Base-by-base conservation (phyloP, 1,140 invertebrate genomes). In the Marisa cornuarietis region DNA sequence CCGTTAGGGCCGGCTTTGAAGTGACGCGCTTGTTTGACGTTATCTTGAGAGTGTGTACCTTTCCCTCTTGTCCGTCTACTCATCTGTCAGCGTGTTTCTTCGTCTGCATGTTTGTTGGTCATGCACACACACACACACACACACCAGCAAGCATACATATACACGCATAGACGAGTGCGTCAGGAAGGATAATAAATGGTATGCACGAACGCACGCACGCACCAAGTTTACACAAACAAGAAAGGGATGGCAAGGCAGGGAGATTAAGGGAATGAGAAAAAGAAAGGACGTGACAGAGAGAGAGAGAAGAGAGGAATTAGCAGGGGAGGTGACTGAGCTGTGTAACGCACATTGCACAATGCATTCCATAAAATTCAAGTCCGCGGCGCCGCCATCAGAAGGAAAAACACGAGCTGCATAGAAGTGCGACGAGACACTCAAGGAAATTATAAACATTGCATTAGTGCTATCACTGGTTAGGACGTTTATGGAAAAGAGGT, bases 401-500 rank as follows among this genome's bases (percentile, higher is more conserved):
- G 20, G 6, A 22, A 72, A 24, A 72, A 22, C 20, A 26, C 22
- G 26, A 31, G 11, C 24, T 16, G 49, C 31, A 22, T 11, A 5
- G 13, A 31, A 22, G 16, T 11, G 49, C 14, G 49, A 14, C 31
- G 71, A 72, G 42, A 31, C 42, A 26, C 24, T 31, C 26, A 51
- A 31, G 24, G 49, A 31, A 49, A 49, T 49, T 51, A 26, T 22
- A 72, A 72, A 31, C 20, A 49, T 51, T 31, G 13, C 22, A 51
- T 31, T 31, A 72, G 49, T 22, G 26, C 10, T 68, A 68, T 31
- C 65, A 31, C 26, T 11, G 26, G 22, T 11, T 13, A 13, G 49
- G 20, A 72, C 71, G 71, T 49, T 31, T 31, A 68, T n/a, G 22
- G 65, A 68, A 68, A 68, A n/a, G 65, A 68, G 26, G 26, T 31